phyloP scores from a whole-genome alignment of 2,797 vertebrate species.

The Cuculus canorus region DNA sequence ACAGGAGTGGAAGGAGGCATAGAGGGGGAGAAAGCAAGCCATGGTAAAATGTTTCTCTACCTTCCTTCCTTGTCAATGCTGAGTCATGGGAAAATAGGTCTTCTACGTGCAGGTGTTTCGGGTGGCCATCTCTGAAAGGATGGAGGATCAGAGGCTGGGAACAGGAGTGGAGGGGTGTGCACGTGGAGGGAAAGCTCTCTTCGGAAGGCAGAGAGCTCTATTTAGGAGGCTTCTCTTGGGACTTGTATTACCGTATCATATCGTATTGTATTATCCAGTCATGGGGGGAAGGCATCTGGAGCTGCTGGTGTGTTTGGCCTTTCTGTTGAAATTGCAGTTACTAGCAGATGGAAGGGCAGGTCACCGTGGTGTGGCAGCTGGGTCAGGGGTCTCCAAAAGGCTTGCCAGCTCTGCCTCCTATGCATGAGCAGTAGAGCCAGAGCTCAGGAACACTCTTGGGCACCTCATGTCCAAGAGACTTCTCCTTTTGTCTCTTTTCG shows the following conservation, averaged over 20 bases:
- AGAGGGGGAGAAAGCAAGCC: neutral
- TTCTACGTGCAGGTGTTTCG: rapidly evolving
- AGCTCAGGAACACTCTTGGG: neutral
- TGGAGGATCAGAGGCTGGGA: neutral
- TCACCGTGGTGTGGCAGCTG: neutral
- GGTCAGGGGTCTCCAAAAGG: neutral
- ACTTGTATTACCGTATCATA: neutral
- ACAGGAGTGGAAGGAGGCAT: neutral
- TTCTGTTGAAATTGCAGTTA: neutral
- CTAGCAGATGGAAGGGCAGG: neutral
- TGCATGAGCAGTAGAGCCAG: neutral
- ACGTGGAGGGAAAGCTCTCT: neutral
- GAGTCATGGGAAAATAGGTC: neutral
- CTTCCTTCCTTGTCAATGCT: neutral
- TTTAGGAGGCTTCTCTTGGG: neutral
- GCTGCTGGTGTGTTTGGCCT: neutral
- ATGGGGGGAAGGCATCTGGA: neutral
- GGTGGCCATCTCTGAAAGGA: neutral
- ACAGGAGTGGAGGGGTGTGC: neutral
- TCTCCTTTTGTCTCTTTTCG: neutral
- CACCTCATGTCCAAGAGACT: neutral
- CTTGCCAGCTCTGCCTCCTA: neutral
- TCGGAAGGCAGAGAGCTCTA: neutral
- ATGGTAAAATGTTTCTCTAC: neutral
- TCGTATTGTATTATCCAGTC: neutral